These are phyloP conservation scores for Lamellibrachia columna DNA, from an alignment of 2,888 invertebrate species.

Conservation along the genomic window DNA sequence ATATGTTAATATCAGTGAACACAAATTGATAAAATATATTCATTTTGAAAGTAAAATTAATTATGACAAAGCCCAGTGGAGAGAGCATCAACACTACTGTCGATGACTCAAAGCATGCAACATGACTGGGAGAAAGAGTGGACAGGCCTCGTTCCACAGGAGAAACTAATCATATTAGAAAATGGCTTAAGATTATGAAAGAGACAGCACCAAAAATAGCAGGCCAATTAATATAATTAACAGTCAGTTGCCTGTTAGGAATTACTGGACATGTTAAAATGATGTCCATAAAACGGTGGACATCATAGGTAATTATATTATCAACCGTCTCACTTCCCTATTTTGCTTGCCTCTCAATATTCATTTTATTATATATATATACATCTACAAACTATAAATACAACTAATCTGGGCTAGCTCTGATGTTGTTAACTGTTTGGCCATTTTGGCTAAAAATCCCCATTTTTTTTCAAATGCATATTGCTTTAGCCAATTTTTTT, in stretches of 20 bases:
- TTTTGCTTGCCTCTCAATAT: not conserved
- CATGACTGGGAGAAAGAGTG: not conserved
- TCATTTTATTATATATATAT: not conserved
- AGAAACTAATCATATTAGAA: not conserved
- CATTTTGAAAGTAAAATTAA: not conserved
- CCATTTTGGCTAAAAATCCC: no score
- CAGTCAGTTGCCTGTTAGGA: not conserved
- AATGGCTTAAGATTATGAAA: not conserved
- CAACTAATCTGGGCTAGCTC: no score
- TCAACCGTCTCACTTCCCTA: not conserved
- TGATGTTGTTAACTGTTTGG: no score
- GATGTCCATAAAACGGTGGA: not conserved
- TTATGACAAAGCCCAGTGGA: not conserved
- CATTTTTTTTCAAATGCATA: no score
- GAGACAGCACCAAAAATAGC: not conserved
- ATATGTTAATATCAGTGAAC: not conserved
- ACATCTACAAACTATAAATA: no score
- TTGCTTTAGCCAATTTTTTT: no score
- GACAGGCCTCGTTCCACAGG: not conserved
- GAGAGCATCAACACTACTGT: not conserved
- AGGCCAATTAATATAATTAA: constrained; percentile 5
- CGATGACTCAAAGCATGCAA: not conserved
- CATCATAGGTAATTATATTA: not conserved
- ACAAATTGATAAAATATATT: not conserved
- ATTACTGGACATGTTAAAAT: not conserved